Base-by-base conservation (phyloP, 1,140 invertebrate species). In the Episyrphus balteatus region DNA sequence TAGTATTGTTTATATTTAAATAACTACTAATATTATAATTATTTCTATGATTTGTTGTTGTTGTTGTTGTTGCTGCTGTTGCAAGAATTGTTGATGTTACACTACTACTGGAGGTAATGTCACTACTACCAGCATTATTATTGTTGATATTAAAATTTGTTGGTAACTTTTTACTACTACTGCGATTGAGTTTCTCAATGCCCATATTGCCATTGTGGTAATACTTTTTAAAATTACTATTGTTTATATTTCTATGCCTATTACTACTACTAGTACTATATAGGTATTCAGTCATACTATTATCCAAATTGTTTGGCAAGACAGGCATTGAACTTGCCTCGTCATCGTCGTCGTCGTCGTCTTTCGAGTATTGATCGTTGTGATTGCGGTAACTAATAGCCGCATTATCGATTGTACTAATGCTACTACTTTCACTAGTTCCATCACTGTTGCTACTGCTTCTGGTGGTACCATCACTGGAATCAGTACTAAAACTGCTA, bases 311-410 rank as follows among this genome's bases (percentile, higher is more conserved):
- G 18, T 17, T 17, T 34, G 17, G 15, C 11, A 17, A 12, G 11
- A 19, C 17, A 14, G 21, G 21, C 21, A 26, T 26, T 26, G 21
- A 26, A 26, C 21, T 26, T 26, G 21, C 21, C 21, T 26, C 21
- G 21, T 26, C 21, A 26, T n/a, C n/a, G n/a, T n/a, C n/a, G 58
- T 51, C 30, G 52, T 54, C 47, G 56, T 51, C 17, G 21, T 42
- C 30, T n/a, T 42, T 14, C 14, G 42, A 18, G 9, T 17, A 17
- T 52, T 54, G 46, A 10, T 12, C 34, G 49, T 51, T 53, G 54
- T 42, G 33, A 50, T 46, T 32, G 41, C 40, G 42, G 46, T 47
- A 1, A 44, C 41, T 36, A 39, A 31, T 46, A 8, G 3, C 21
- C 21, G 21, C 21, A 8, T 8, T 26, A 26, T 26, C 21, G 21